A percentile compares a stretch with the other conserved stretches of the same genome.
Evolutionary conservation across 2,888 invertebrate species (phyloP).

Genomic region (Polyommatus iphigenia): DNA sequence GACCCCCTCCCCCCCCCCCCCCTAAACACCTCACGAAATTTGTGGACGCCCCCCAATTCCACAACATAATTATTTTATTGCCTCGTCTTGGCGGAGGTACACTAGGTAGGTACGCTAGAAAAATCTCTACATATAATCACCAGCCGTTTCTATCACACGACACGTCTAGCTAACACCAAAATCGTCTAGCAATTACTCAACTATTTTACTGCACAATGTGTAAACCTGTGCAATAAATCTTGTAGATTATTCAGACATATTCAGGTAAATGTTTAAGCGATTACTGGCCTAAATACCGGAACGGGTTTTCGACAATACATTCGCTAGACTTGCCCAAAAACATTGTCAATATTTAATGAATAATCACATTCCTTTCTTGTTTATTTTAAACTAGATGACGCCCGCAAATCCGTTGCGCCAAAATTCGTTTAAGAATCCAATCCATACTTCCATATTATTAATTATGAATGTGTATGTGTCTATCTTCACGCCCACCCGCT

Average conservation of each 20-base stretch:
- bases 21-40: no score
- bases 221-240: conserved; percentile 15
- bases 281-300: neutral
- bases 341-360: neutral
- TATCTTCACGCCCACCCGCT: no score
- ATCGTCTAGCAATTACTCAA: neutral
- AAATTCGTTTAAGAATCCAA: neutral
- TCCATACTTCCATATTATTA: no score
- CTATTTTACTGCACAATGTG: neutral
- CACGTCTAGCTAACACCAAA: neutral
- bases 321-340: neutral
- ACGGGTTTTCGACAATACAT: neutral
- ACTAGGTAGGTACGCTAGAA: no score
- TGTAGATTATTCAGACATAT: conserved; percentile 8
- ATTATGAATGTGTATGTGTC: no score
- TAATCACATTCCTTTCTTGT: neutral
- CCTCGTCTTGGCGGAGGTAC: no score
- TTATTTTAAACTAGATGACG: neutral
- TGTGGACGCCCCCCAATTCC: no score
- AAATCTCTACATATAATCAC: neutral
- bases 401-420: neutral
- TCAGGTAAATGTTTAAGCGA: neutral
- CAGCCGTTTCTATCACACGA: neutral
- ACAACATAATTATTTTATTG: no score
- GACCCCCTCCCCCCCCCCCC: no score